These are phyloP conservation scores for Rugalucina vietnamica DNA, from an alignment of 2,888 invertebrate species.

Conservation along the genomic window DNA sequence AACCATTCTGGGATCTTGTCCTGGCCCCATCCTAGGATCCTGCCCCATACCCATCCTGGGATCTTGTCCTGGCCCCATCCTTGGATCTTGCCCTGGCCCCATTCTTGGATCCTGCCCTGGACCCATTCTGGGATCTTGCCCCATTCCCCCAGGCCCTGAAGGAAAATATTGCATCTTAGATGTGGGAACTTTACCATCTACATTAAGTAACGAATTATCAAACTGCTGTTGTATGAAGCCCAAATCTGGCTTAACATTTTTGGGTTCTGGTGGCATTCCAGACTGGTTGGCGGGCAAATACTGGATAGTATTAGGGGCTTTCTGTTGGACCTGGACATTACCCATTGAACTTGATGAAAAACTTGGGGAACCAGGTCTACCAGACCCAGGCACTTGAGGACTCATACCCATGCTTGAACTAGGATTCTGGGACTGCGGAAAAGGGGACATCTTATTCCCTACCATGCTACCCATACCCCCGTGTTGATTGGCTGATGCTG, in stretches of 20 bases:
- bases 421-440: constrained; percentile 59
- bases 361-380: constrained; percentile 69
- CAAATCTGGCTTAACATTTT: constrained; percentile 70
- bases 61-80: constrained; percentile 47
- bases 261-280: constrained; percentile 82
- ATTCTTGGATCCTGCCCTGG: constrained; percentile 61
- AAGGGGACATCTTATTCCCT: constrained; percentile 48
- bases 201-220: constrained; percentile 91
- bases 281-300: constrained; percentile 98
- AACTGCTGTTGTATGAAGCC: constrained; percentile 93
- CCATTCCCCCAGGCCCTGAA: constrained; percentile 64
- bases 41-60: constrained; percentile 61
- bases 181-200: constrained; percentile 89
- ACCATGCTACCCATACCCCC: constrained; percentile 28
- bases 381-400: constrained; percentile 62
- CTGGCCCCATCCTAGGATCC: constrained; percentile 40
- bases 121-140: constrained; percentile 42
- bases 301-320: constrained; percentile 98
- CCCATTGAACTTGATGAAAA: constrained; percentile 85
- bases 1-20: constrained; percentile 55
- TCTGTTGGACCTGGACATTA: constrained; percentile 94
- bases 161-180: constrained; percentile 90
- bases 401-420: constrained; percentile 36
- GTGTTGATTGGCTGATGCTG: constrained; percentile 35
- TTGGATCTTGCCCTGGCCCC: constrained; percentile 38